Conservation (phyloP, 2,113 vertebrate species). For the Platysternon megacephalum region DNA sequence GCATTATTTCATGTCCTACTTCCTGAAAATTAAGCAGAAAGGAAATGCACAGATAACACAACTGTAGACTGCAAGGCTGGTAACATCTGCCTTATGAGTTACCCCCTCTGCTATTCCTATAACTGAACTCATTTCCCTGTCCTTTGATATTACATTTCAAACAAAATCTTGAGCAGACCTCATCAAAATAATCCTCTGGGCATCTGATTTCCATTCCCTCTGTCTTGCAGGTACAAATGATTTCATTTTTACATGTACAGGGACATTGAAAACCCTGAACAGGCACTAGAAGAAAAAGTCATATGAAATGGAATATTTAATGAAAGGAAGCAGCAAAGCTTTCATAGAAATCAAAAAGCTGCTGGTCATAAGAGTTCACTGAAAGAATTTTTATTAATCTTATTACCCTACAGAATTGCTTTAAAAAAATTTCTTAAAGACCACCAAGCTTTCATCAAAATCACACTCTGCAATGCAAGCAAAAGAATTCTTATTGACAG, state of each 20-base stretch:
- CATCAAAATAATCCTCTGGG: constrained; percentile 60
- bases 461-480: constrained; percentile 4
- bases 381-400: constrained; percentile 71
- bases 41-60: constrained; percentile 12
- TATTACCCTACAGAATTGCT: constrained; percentile 68
- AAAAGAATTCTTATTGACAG: constrained; percentile 11
- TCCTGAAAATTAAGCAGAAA: constrained; percentile 55
- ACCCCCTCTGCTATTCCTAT: constrained; percentile 35
- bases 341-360: constrained; percentile 60
- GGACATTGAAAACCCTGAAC: constrained; percentile 35
- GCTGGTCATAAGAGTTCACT: constrained; percentile 53
- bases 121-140: constrained; percentile 44
- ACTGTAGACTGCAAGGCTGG: neutral
- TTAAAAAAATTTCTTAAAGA: constrained; percentile 62
- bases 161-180: constrained; percentile 65
- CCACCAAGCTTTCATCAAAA: constrained; percentile 41
- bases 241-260: constrained; percentile 63
- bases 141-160: constrained; percentile 66
- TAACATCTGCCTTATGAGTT: constrained; percentile 55
- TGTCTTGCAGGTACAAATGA: constrained; percentile 66
- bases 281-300: constrained; percentile 27
- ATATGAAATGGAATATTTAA: constrained; percentile 71
- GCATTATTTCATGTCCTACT: constrained; percentile 64
- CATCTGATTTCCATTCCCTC: constrained; percentile 41
- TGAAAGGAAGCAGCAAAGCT: constrained; percentile 67